Evolutionary conservation across 2,797 vertebrate species (phyloP).

Genomic region (Halcyon chelicuti): DNA sequence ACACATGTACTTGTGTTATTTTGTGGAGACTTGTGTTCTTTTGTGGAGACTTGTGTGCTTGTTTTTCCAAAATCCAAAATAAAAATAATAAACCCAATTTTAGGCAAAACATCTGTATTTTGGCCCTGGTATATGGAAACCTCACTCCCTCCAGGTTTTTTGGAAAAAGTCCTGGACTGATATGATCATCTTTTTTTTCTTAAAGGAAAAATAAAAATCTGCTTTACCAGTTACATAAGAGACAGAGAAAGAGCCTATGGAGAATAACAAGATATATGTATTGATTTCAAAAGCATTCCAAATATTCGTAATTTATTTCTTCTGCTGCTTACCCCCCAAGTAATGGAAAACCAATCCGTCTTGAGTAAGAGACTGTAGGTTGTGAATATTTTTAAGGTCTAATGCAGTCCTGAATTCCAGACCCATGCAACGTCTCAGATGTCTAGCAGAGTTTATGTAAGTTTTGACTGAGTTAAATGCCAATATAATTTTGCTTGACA

Average conservation of each 20-base stretch:
- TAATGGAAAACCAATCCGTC: background rate
- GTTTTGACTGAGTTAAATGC: slow-evolving; percentile 20
- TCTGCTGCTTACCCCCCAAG: background rate
- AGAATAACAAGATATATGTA: background rate
- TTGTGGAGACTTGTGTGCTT: slow-evolving; percentile 28
- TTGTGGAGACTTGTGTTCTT: slow-evolving; percentile 17
- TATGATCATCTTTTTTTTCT: slow-evolving; percentile 44
- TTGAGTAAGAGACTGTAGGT: background rate
- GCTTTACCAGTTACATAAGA: slow-evolving; percentile 23
- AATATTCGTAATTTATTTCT: slow-evolving; percentile 7
- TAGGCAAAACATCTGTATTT: slow-evolving; percentile 66
- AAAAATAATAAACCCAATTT: slow-evolving; percentile 61
- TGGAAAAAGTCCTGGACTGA: slow-evolving; percentile 46
- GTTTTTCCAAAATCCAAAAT: slow-evolving; percentile 69
- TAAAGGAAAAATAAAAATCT: slow-evolving; percentile 14
- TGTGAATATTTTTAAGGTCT: slow-evolving; percentile 22
- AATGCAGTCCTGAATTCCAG: background rate
- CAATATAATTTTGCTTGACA: slow-evolving; percentile 7
- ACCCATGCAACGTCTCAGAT: background rate
- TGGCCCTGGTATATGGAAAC: slow-evolving; percentile 41
- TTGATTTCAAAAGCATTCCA: slow-evolving; percentile 20
- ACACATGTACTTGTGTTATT: slow-evolving; percentile 24
- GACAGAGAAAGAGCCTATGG: background rate
- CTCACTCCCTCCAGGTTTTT: slow-evolving; percentile 54
- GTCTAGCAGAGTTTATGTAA: slow-evolving; percentile 12